Percentiles rank a stretch among this genome's conserved stretches.
phyloP scores from a whole-genome alignment of 2,888 invertebrate species.

The Phortica magna region DNA sequence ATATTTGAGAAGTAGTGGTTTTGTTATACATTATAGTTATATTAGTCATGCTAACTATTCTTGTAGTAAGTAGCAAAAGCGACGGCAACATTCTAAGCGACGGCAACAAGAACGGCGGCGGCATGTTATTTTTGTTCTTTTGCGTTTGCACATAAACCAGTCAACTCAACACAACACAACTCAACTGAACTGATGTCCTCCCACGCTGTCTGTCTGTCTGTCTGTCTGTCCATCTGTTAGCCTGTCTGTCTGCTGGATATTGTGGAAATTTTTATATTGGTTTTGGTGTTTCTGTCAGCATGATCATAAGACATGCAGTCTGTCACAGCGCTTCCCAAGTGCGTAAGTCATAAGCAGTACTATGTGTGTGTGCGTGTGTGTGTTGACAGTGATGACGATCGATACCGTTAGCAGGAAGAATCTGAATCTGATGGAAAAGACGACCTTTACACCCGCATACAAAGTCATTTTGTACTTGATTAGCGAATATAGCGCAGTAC shows the following conservation, averaged over 20 bases:
- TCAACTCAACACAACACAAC: not conserved
- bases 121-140: not conserved
- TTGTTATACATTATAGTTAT: too few species aligned
- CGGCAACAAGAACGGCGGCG: not conserved
- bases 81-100: not conserved
- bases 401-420: constrained; percentile 34
- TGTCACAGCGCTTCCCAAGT: not conserved
- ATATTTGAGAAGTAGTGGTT: constrained; percentile 56
- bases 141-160: not conserved
- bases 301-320: not conserved
- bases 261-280: not conserved
- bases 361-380: too few species aligned
- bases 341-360: constrained; percentile 62
- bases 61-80: not conserved
- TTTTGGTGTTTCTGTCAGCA: not conserved
- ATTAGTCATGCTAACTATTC: not conserved
- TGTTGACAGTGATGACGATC: too few species aligned
- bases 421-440: not conserved
- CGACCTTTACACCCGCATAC: not conserved
- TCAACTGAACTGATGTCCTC: not conserved
- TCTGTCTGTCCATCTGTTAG: not conserved
- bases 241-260: not conserved
- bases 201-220: constrained; percentile 3
- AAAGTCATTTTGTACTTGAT: not conserved
- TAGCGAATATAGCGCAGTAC: not conserved